These are phyloP conservation scores for Salarias fasciatus DNA, from an alignment of 2,797 vertebrate species.

Conservation along the genomic window DNA sequence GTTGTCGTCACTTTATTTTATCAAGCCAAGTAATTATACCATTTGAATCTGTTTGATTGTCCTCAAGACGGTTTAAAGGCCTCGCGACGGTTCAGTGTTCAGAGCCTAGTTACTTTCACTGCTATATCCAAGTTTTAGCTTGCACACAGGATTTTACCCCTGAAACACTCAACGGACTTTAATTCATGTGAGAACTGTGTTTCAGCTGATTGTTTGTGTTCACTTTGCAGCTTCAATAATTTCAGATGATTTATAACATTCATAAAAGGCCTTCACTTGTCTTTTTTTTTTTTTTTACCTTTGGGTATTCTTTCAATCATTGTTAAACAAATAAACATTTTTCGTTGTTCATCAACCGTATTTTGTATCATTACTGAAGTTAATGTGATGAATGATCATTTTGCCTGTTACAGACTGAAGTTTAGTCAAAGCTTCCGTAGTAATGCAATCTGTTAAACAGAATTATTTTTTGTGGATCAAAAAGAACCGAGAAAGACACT, in stretches of 20 bases:
- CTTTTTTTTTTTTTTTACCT: slow-evolving; percentile 65
- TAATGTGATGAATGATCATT: slow-evolving; percentile 28
- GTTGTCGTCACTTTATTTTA: slow-evolving; percentile 27
- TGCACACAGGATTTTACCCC: slow-evolving; percentile 32
- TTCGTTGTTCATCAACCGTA: slow-evolving; percentile 62
- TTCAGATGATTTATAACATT: slow-evolving; percentile 77
- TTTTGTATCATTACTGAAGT: slow-evolving; percentile 49
- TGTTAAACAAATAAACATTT: slow-evolving; percentile 78
- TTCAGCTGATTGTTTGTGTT: slow-evolving; percentile 48
- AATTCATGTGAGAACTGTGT: slow-evolving; percentile 63
- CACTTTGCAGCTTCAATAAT: slow-evolving; percentile 57
- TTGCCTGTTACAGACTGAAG: neutral
- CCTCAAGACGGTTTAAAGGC: slow-evolving; percentile 41
- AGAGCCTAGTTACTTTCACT: slow-evolving; percentile 26
- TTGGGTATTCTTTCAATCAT: slow-evolving; percentile 72
- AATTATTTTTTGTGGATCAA: neutral
- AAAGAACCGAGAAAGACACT: neutral
- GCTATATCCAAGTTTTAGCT: slow-evolving; percentile 46
- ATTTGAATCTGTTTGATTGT: neutral
- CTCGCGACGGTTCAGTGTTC: slow-evolving; percentile 35
- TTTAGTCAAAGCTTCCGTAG: neutral
- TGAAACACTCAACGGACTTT: slow-evolving; percentile 38
- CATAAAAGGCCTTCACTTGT: slow-evolving; percentile 65
- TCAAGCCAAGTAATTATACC: slow-evolving; percentile 3
- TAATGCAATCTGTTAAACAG: too few relatives aligned